A percentile compares a stretch with the other conserved stretches of the same genome.
Conservation (phyloP, 2,113 vertebrate species). For the Oplegnathus fasciatus region DNA sequence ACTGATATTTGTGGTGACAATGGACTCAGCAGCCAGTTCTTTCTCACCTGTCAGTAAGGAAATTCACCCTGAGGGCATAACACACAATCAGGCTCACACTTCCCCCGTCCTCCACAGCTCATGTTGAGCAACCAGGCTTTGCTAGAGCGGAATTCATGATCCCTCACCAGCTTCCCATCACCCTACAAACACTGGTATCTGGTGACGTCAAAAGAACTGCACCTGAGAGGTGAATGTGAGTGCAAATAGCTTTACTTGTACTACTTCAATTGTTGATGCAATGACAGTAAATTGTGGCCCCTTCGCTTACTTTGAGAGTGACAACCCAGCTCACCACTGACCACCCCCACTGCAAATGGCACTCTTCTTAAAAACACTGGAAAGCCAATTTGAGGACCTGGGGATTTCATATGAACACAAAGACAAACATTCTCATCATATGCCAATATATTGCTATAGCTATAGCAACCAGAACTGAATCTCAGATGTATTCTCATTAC, state of each 20-base stretch:
- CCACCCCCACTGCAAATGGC: background rate
- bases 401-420: background rate
- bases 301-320: background rate
- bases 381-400: background rate
- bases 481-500: background rate
- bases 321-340: background rate
- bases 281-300: background rate
- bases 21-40: background rate
- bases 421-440: background rate
- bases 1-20: background rate
- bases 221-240: background rate
- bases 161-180: background rate
- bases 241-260: background rate
- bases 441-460: background rate
- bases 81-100: background rate
- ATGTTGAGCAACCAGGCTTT: background rate
- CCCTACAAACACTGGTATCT: background rate
- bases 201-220: background rate
- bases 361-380: background rate
- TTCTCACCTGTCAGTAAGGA: background rate
- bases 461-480: background rate
- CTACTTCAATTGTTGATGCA: background rate
- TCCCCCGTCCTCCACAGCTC: background rate
- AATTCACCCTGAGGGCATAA: background rate
- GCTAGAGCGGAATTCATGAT: background rate